Base-by-base conservation (phyloP, 2,888 invertebrate genomes). In the Argyresthia albistria region DNA sequence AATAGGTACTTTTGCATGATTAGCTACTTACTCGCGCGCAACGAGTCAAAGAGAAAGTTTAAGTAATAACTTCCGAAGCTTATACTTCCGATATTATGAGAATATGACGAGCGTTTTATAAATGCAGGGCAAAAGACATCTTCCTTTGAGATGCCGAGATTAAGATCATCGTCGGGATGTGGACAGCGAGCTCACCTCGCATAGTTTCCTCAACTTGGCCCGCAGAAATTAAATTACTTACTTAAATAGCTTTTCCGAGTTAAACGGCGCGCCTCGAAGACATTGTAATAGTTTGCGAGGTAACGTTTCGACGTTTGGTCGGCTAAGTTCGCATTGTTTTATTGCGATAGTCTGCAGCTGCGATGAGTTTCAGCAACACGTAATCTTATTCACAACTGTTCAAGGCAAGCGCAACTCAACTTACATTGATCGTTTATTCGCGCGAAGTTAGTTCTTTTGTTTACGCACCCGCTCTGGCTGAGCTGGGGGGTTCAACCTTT, bases 201-300 rank as follows among this genome's bases (percentile, higher is more conserved):
- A 75, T 78, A 80, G 74, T 76, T 76, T 62, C 61, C 59, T 58
- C 61, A 73, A 77, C 73, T 76, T 66, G 66, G 67, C 63, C 67
- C 59, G 60, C 56, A 56, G 62, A 59, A 75, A 80, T 79, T 77
- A 73, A 77, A 78, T 77, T 73, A 74, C 73, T 76, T 72, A 71
- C 69, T 66, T 68, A 72, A 76, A 81, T 74, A 74, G 75, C 75
- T 73, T 77, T 73, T 67, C 68, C 60, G 61, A 72, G 67, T 71
- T 69, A 70, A 74, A 73, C 69, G 66, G 70, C 62, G 69, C 57
- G 57, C 58, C 56, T 58, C 56, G 55, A 59, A 67, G 64, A 73
- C 71, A 73, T 66, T 74, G 70, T 75, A 64, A 67, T 67, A 70
- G 67, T 69, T 65, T 61, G 60, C 61, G 64, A 70, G 65, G 68